These are phyloP conservation scores for Dryocosmus kuriphilus DNA, from an alignment of 2,888 invertebrate genomes.

Conservation along the genomic window DNA sequence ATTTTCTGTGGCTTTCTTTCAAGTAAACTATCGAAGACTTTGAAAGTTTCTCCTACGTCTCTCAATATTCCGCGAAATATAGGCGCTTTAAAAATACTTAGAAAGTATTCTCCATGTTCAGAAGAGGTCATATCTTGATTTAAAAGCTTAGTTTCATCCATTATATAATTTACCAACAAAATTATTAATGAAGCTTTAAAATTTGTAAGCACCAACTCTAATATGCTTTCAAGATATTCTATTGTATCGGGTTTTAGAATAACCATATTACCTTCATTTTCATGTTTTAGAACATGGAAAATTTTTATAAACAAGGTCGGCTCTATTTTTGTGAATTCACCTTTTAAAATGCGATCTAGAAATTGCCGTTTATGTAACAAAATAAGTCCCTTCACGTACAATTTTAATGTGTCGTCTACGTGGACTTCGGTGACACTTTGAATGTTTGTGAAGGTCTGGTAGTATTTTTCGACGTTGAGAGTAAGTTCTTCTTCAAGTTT, in stretches of 20 bases:
- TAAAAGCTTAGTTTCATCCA: conserved; percentile 41
- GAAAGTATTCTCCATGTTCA: conserved; percentile 73
- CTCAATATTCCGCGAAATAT: conserved; percentile 67
- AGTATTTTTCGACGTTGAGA: conserved; percentile 46
- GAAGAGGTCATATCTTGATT: conserved; percentile 55
- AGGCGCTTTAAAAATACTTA: conserved; percentile 66
- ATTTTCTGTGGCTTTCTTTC: conserved; percentile 62
- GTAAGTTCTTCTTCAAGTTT: conserved; percentile 52
- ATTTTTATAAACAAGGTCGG: neutral
- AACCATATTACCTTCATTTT: conserved; percentile 46
- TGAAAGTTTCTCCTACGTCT: conserved; percentile 61
- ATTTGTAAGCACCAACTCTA: conserved; percentile 62
- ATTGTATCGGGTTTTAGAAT: conserved; percentile 55
- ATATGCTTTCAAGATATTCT: conserved; percentile 61
- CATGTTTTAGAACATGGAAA: conserved; percentile 8
- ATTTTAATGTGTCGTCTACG: conserved; percentile 45
- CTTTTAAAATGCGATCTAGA: conserved; percentile 8
- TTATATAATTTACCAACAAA: neutral
- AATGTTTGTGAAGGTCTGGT: conserved; percentile 52
- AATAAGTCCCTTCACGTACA: conserved; percentile 62
- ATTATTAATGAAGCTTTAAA: conserved; percentile 50
- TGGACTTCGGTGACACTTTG: conserved; percentile 41
- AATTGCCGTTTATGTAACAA: conserved; percentile 58
- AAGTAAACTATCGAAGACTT: conserved; percentile 58
- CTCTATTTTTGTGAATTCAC: neutral